Conservation (phyloP, 2,797 vertebrate genomes). For the Distichodus sexfasciatus region DNA sequence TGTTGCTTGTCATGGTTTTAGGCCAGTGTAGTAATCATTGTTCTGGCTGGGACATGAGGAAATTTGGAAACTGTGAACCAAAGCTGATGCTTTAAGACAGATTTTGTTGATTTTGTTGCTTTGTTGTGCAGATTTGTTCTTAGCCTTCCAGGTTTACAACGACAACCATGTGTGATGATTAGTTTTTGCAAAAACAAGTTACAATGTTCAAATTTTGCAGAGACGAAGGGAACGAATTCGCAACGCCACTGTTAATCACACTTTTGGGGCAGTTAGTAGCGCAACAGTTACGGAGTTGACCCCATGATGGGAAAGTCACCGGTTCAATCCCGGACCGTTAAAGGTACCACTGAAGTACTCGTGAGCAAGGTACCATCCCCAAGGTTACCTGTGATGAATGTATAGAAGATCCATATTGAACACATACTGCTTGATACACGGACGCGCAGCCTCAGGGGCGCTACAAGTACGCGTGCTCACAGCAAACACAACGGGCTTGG, state of each 20-base stretch:
- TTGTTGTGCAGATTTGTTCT: not conserved
- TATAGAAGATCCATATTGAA: slow-evolving; percentile 64
- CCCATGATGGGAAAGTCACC: too few species aligned
- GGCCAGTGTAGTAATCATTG: not conserved
- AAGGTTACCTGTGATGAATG: too few species aligned
- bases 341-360: too few species aligned
- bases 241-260: too few species aligned
- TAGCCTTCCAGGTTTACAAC: slow-evolving; percentile 50
- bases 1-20: too few species aligned
- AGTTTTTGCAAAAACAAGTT: too few species aligned
- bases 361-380: too few species aligned
- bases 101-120: not conserved
- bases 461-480: slow-evolving; percentile 10
- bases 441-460: slow-evolving; percentile 1
- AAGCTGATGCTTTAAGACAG: not conserved
- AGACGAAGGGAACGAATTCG: too few species aligned
- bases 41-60: not conserved
- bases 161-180: slow-evolving; percentile 56
- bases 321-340: too few species aligned
- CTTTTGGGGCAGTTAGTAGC: too few species aligned
- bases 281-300: too few species aligned
- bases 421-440: slow-evolving; percentile 58
- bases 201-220: too few species aligned
- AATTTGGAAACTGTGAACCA: not conserved
- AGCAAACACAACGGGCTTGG: not conserved